Conservation (phyloP, 2,888 invertebrate species). For the Scrobipalpa costella region DNA sequence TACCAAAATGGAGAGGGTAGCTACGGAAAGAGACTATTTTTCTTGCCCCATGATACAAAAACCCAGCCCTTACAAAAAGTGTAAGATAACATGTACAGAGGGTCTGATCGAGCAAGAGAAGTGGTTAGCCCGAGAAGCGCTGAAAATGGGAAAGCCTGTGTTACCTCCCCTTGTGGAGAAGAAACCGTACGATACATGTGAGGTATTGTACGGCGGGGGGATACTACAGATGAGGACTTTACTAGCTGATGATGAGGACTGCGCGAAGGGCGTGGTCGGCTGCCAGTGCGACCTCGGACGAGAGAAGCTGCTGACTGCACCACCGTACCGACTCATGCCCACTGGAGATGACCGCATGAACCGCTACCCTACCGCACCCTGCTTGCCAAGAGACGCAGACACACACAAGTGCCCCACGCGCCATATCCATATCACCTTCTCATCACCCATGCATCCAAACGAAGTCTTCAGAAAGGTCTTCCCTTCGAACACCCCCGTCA, state of each 20-base stretch:
- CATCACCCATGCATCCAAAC: conserved; percentile 63
- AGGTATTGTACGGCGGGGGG: conserved; percentile 13
- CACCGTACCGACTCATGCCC: conserved; percentile 57
- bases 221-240: not conserved
- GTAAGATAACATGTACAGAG: not conserved
- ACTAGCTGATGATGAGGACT: conserved; percentile 14
- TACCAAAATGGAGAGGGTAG: not conserved
- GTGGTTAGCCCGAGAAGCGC: not conserved
- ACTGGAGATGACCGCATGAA: conserved; percentile 52
- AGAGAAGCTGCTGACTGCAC: conserved; percentile 71
- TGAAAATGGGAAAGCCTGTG: not conserved
- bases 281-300: conserved; percentile 74
- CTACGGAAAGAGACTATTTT: not conserved
- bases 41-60: not conserved
- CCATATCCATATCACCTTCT: conserved; percentile 67
- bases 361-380: conserved; percentile 64
- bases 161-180: not conserved
- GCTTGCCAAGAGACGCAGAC: conserved; percentile 59
- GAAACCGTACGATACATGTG: not conserved
- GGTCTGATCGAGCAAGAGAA: not conserved
- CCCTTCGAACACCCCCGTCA: conserved; percentile 67
- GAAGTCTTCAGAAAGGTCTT: conserved; percentile 71
- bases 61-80: conserved; percentile 9
- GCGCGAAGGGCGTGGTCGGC: conserved; percentile 41
- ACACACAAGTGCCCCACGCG: conserved; percentile 67